Conservation (phyloP, 1,140 invertebrate genomes). For the Psilanteris sp. region DNA sequence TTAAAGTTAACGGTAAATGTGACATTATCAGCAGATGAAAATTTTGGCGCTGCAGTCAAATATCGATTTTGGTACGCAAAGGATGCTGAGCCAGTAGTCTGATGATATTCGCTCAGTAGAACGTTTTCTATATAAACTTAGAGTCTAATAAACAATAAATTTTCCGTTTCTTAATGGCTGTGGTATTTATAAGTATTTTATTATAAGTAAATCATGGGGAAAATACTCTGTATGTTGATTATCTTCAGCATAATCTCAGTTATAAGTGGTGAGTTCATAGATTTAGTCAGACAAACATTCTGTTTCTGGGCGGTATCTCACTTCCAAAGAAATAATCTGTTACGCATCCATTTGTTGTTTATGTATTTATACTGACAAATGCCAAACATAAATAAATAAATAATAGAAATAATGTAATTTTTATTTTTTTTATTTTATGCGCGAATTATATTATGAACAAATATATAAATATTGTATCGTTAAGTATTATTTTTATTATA, state of each 20-base stretch:
- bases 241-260: slow-evolving; percentile 17
- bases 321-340: slow-evolving; percentile 26
- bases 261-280: slow-evolving; percentile 44
- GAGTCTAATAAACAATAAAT: slow-evolving; percentile 9
- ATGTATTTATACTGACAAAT: too few species aligned
- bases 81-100: slow-evolving; percentile 60
- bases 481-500: too few species aligned
- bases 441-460: too few species aligned
- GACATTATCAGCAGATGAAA: slow-evolving; percentile 33
- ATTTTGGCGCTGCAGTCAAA: slow-evolving; percentile 65
- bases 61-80: slow-evolving; percentile 69
- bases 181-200: slow-evolving; percentile 30
- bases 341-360: too few species aligned
- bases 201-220: slow-evolving; percentile 42
- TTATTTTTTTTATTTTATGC: too few species aligned
- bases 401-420: too few species aligned
- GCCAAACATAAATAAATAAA: too few species aligned
- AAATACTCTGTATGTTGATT: slow-evolving; percentile 12
- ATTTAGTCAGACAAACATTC: slow-evolving; percentile 38
- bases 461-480: too few species aligned
- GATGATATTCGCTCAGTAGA: slow-evolving; percentile 35
- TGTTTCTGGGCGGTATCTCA: slow-evolving; percentile 34
- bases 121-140: slow-evolving; percentile 39
- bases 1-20: slow-evolving; percentile 17
- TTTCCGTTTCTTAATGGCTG: slow-evolving; percentile 38